These are phyloP conservation scores for Acestrorhynchus altus DNA, from an alignment of 2,797 vertebrate species.

Conservation along the genomic window DNA sequence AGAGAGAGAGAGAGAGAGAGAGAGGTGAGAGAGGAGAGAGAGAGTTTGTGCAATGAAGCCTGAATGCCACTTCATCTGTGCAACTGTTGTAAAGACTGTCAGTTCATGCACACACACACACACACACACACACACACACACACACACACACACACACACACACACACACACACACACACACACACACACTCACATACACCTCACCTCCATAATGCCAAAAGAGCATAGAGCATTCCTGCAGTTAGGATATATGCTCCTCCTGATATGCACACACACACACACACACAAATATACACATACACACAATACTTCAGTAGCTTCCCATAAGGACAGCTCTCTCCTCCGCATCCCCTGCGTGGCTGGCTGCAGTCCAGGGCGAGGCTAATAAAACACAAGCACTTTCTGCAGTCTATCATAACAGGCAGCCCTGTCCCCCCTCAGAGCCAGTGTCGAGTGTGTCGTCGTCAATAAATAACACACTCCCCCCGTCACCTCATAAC, in stretches of 20 bases:
- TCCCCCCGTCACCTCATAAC: constrained; percentile 30
- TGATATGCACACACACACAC: background rate
- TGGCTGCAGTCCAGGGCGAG: constrained; percentile 36
- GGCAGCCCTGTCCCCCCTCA: background rate
- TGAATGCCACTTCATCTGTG: constrained; percentile 23
- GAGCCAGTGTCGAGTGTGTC: constrained; percentile 10
- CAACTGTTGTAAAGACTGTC: constrained; percentile 15
- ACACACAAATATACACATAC: constrained; percentile 23
- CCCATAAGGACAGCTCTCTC: constrained; percentile 1
- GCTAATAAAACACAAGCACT: constrained; percentile 39
- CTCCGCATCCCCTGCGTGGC: background rate
- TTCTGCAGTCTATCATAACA: constrained; percentile 40
- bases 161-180: constrained; percentile 17
- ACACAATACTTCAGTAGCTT: background rate
- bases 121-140: constrained; percentile 42
- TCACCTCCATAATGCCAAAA: constrained; percentile 10
- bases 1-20: background rate
- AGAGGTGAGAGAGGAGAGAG: background rate
- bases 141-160: background rate
- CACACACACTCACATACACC: constrained; percentile 36
- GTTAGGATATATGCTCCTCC: background rate
- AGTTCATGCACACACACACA: constrained; percentile 43
- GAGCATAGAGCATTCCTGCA: constrained; percentile 8
- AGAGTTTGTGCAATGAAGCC: constrained; percentile 4
- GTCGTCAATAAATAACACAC: constrained; percentile 32